These are phyloP conservation scores for Tiliqua scincoides DNA, from an alignment of 2,113 vertebrate genomes.

Conservation along the genomic window DNA sequence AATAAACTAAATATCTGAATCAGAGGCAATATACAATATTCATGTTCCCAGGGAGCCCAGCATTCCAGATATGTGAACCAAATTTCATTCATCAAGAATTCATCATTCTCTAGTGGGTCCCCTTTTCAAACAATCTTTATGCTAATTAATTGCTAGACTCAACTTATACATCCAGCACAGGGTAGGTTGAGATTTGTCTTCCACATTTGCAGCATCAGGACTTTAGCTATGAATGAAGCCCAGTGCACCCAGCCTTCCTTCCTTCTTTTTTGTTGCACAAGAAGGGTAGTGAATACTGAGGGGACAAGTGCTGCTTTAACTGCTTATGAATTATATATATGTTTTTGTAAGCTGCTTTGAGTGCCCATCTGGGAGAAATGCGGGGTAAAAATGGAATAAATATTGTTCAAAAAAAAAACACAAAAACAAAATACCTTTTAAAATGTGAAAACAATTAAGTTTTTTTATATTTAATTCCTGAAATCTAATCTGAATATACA, in stretches of 20 bases:
- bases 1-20: neutral
- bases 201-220: neutral
- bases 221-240: neutral
- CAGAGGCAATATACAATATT: neutral
- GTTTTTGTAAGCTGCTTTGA: no score
- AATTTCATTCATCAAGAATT: no score
- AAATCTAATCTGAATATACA: constrained; percentile 34
- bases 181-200: neutral
- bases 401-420: no score
- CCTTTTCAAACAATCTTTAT: neutral
- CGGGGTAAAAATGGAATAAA: no score
- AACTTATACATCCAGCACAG: neutral
- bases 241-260: neutral
- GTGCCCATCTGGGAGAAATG: no score
- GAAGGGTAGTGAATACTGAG: no score
- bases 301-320: neutral
- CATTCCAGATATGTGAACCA: neutral
- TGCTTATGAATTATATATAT: neutral
- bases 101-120: neutral
- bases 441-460: neutral
- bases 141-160: neutral
- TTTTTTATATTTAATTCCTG: constrained; percentile 29
- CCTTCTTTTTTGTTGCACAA: neutral
- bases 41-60: neutral
- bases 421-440: neutral